A percentile compares a stretch with the other conserved stretches of the same genome.
Conservation (phyloP, 1,140 invertebrate species). For the Pogonognathellus flavescens region DNA sequence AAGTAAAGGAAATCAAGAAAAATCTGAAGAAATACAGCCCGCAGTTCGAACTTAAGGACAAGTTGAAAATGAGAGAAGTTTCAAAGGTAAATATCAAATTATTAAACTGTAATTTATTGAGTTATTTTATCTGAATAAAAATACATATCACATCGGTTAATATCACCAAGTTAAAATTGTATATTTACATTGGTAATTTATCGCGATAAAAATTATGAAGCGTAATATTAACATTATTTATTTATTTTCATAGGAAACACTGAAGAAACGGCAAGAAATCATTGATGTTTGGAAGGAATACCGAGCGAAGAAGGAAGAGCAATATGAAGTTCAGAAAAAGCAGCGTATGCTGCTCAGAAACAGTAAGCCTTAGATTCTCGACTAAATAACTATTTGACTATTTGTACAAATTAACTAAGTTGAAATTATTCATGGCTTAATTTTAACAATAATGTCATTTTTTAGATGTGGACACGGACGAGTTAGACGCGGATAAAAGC, state of each 20-base stretch:
- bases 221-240: too few species aligned
- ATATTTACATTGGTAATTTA: too few species aligned
- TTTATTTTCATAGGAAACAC: slow-evolving; percentile 78
- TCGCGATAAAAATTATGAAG: too few species aligned
- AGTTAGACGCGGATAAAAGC: slow-evolving; percentile 84
- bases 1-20: slow-evolving; percentile 96
- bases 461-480: slow-evolving; percentile 93
- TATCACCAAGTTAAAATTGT: too few species aligned
- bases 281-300: slow-evolving; percentile 91
- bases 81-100: slow-evolving; percentile 79
- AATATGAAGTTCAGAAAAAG: slow-evolving; percentile 83
- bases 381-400: slow-evolving; percentile 13
- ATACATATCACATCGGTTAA: too few species aligned
- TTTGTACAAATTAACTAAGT: not conserved
- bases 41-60: slow-evolving; percentile 96
- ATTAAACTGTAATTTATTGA: too few species aligned
- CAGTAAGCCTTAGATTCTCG: slow-evolving; percentile 75
- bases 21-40: slow-evolving; percentile 97
- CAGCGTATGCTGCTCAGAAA: slow-evolving; percentile 86
- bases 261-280: slow-evolving; percentile 91
- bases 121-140: too few species aligned
- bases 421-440: too few species aligned
- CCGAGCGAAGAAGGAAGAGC: slow-evolving; percentile 80
- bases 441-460: too few species aligned
- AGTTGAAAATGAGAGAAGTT: slow-evolving; percentile 90